Conservation (phyloP, 2,888 invertebrate species). For the Thumatha senex region DNA sequence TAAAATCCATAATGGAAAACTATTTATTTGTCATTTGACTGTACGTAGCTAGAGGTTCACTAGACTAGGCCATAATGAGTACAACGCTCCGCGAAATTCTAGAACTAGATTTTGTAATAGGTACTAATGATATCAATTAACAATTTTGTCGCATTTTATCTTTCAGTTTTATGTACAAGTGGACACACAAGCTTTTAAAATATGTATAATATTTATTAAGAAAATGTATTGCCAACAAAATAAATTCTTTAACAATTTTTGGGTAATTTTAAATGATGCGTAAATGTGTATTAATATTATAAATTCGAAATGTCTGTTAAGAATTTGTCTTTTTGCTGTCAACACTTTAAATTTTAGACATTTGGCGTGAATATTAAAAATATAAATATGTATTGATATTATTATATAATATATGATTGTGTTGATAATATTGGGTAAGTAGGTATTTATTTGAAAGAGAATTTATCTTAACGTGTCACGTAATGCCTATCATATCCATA, state of each 20-base stretch:
- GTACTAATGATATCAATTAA: conserved; percentile 37
- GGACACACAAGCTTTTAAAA: conserved; percentile 16
- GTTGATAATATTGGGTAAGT: too few species aligned
- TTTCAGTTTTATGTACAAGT: conserved; percentile 25
- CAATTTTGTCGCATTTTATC: conserved; percentile 28
- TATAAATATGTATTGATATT: too few species aligned
- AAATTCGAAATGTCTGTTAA: neutral
- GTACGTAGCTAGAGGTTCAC: conserved; percentile 33
- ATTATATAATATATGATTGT: too few species aligned
- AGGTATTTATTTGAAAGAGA: too few species aligned
- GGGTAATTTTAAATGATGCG: neutral
- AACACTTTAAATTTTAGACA: too few species aligned
- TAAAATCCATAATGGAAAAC: conserved; percentile 51
- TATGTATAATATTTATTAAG: neutral
- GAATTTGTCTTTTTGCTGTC: too few species aligned
- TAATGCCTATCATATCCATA: too few species aligned
- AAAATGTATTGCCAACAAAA: neutral
- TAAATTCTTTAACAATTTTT: neutral
- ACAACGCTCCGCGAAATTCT: conserved; percentile 36
- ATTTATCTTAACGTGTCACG: too few species aligned
- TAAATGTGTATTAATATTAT: neutral
- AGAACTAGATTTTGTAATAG: conserved; percentile 33
- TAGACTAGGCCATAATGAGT: conserved; percentile 39
- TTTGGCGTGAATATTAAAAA: too few species aligned
- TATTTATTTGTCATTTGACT: conserved; percentile 63